Base-by-base conservation (phyloP, 2,888 invertebrate species). In the Papilio gigon region DNA sequence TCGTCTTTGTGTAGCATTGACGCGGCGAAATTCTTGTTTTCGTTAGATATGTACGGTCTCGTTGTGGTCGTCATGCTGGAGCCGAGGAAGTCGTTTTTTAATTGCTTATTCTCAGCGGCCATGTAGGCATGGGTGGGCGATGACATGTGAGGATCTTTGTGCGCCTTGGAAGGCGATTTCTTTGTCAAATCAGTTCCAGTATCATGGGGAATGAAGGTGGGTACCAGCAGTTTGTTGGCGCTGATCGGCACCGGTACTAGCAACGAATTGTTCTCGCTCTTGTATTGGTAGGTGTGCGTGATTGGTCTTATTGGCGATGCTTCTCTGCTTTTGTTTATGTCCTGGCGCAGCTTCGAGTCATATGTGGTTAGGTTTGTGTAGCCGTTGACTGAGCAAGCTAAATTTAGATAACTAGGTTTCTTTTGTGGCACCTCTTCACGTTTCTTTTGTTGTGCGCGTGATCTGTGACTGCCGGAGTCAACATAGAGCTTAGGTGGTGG, bases 321-420 rank as follows among this genome's bases (percentile, higher is more conserved):
- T 82, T 95, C 95, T 59, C 95, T 88, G 44, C 95, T 95, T 77
- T 94, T 95, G 75, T 94, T 94, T 66, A 95, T 94, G 61, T 95
- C 95, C 80, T 96, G 95, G 14, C 96, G 92, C 42, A 95, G 88
- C 81, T 96, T 95, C 0, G 97, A 96, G 85, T 97, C 96, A 93
- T 97, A 97, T 70, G 97, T 96, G 6, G 96, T 97, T 68, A 96
- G 93, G 77, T 96, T 96, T 5, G 96, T 96, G 84, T 98, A 98
- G 4, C 98, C 98, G 88, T 96, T 97, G 64, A 98, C 97, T 22
- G 97, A 97, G 84, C 97, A 97, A 63, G 98, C 97, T 71, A 98
- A 90, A 78, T 96, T 97, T 67, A 98, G 89, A 84, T 98, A 98
- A 68, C 97, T 97, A 0, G 98, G 98, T 81, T 97, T 95, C 83